Conservation (phyloP, 1,140 invertebrate species). For the Tetraneura akinire region DNA sequence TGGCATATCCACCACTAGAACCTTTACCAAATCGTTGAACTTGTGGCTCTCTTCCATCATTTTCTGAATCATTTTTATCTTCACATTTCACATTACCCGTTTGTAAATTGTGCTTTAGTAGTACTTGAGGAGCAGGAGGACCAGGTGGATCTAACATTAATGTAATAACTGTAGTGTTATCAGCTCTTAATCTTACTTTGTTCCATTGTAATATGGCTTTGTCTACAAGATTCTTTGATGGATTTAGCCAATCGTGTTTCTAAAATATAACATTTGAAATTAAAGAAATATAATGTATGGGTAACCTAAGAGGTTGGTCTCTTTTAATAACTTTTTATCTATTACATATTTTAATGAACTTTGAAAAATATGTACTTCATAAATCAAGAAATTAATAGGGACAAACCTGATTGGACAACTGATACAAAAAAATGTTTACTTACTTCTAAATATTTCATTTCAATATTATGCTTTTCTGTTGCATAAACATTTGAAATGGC, state of each 20-base stretch:
- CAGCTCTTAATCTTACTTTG: constrained; percentile 79
- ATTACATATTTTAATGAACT: too few species aligned
- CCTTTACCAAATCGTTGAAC: constrained; percentile 47
- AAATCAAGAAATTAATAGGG: too few species aligned
- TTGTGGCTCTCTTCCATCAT: constrained; percentile 36
- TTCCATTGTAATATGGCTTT: constrained; percentile 79
- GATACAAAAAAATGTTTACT: neutral
- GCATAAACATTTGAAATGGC: constrained; percentile 84
- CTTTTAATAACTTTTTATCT: too few species aligned
- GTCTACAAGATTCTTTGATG: constrained; percentile 87
- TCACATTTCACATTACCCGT: constrained; percentile 49
- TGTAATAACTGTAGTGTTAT: constrained; percentile 94
- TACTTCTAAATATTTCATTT: constrained; percentile 52
- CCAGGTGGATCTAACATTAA: constrained; percentile 89
- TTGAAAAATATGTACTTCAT: too few species aligned
- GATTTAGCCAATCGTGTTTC: constrained; percentile 74
- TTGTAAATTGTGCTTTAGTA: constrained; percentile 42
- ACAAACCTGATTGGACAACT: too few species aligned
- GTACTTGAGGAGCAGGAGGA: constrained; percentile 62
- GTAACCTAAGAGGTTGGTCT: too few species aligned
- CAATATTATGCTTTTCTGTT: constrained; percentile 79
- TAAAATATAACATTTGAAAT: constrained; percentile 22
- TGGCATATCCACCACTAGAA: constrained; percentile 44
- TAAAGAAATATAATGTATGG: constrained; percentile 58
- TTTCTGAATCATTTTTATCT: constrained; percentile 37